Evolutionary conservation across 2,113 vertebrate species (phyloP), one percentile per base, ranked within the genome.

Genomic region (Cercopithecus mona): DNA sequence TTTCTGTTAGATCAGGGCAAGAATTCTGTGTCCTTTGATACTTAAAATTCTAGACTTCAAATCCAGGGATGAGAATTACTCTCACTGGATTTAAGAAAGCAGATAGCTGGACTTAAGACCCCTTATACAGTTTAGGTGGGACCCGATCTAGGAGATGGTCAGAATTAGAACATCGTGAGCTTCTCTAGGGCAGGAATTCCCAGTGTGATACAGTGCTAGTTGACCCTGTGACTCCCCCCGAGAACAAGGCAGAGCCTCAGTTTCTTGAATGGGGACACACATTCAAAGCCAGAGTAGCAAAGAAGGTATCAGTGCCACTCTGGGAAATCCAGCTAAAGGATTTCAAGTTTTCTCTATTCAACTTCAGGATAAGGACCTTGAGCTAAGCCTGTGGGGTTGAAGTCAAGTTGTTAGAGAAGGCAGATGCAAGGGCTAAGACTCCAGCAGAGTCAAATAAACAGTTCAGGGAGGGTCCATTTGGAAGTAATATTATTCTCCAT

Each of bases 111-210:
- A 8, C 27, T 50, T 2, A 16, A 38, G 38, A 32, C 38, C 25
- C 20, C 11, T 32, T 6, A 2, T 0, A 0, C 0, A 43, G 52
- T 40, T 40, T 81, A 66, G 17, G 5, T 61, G 35, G 30, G 76
- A 30, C 30, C 25, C n/a, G 5, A 2, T 5, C 45, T 43, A 3
- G 8, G 43, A 52, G 66, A 9, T 3, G 23, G 8, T 38, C 57
- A 23, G 0, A 3, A 0, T 64, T 30, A 35, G 27, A 45, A 8
- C 8, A 18, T 1, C 3, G 0, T 43, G 3, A 38, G 9, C 12
- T 50, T 68, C 57, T 48, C 76, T 68, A 16, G 30, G 90, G 16
- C 25, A 25, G 59, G 50, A 72, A 55, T 30, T 68, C 52, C 80
- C 25, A 30, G 30, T 32, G 7, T 55, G 27, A 22, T 3, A 14